Evolutionary conservation across 1,140 invertebrate genomes (phyloP).

Genomic region (Pomacea maculata): DNA sequence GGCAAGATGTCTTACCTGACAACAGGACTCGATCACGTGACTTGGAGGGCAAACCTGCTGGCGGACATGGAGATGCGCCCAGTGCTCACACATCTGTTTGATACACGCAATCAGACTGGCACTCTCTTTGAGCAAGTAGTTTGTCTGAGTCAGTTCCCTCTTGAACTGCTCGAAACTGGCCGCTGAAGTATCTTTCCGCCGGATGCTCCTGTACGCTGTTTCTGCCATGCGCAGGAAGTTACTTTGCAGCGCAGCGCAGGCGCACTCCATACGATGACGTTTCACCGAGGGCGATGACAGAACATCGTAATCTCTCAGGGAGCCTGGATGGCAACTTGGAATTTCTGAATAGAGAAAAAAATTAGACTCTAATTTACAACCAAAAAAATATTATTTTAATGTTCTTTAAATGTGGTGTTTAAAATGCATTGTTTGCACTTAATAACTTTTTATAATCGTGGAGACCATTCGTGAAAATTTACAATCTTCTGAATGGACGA

Average conservation of each 20-base stretch:
- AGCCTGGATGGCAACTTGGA: not conserved
- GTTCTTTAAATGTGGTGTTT: no score
- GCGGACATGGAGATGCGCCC: not conserved
- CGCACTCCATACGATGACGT: slow-evolving; percentile 21
- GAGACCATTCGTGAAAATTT: no score
- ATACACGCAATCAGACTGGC: slow-evolving; percentile 34
- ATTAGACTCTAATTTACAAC: not conserved
- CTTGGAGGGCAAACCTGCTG: no score
- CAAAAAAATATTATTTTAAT: not conserved
- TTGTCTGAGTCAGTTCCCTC: slow-evolving; percentile 36
- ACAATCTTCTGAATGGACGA: no score
- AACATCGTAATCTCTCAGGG: not conserved
- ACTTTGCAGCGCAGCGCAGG: slow-evolving; percentile 38
- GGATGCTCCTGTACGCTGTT: slow-evolving; percentile 43
- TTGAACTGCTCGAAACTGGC: slow-evolving; percentile 40
- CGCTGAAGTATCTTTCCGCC: slow-evolving; percentile 32
- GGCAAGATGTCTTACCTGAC: no score
- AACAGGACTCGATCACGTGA: no score
- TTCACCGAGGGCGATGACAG: slow-evolving; percentile 23
- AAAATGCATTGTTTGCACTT: no score
- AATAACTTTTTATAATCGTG: no score
- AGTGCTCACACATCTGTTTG: slow-evolving; percentile 35
- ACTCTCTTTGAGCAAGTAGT: slow-evolving; percentile 38
- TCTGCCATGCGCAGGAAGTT: slow-evolving; percentile 42
- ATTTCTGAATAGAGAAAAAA: not conserved